Evolutionary conservation across 2,888 invertebrate genomes (phyloP).

Genomic region (Acronicta psi): DNA sequence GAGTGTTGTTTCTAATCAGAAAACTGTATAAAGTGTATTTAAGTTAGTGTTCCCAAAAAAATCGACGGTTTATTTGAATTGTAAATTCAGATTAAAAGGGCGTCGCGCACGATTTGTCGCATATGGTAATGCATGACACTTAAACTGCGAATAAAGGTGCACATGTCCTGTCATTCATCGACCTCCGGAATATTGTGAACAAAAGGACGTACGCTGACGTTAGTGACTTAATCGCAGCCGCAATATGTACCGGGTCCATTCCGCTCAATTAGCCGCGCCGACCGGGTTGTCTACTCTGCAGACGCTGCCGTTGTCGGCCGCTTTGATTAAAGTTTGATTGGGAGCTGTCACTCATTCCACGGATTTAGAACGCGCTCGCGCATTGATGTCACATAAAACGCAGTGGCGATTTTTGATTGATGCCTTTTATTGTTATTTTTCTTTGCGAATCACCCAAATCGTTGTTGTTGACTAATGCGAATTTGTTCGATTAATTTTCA

Average conservation of each 20-base stretch:
- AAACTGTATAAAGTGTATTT: neutral
- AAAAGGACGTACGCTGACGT: constrained; percentile 58
- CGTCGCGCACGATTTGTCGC: constrained; percentile 26
- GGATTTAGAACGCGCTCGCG: constrained; percentile 66
- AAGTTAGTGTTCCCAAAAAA: neutral
- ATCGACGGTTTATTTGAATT: constrained; percentile 13
- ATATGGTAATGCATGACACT: constrained; percentile 39
- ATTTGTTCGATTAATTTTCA: constrained; percentile 28
- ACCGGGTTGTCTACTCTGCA: constrained; percentile 73
- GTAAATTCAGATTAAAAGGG: constrained; percentile 13
- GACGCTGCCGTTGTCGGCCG: constrained; percentile 76
- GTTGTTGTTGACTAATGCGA: constrained; percentile 14
- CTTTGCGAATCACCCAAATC: constrained; percentile 29
- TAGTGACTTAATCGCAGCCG: constrained; percentile 58
- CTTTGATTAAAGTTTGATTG: constrained; percentile 87
- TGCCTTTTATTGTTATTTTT: constrained; percentile 40
- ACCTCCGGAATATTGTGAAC: constrained; percentile 26
- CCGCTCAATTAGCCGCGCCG: constrained; percentile 83
- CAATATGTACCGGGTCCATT: constrained; percentile 71
- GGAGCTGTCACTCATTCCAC: constrained; percentile 78
- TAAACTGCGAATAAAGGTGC: constrained; percentile 29
- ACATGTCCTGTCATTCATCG: constrained; percentile 43
- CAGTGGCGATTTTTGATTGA: constrained; percentile 55
- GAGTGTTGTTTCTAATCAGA: neutral
- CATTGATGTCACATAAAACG: constrained; percentile 69